These are phyloP conservation scores for Hydractinia echinata DNA, from an alignment of 30 jellyfish, hydroid and myxozoan species.

Conservation along the genomic window DNA sequence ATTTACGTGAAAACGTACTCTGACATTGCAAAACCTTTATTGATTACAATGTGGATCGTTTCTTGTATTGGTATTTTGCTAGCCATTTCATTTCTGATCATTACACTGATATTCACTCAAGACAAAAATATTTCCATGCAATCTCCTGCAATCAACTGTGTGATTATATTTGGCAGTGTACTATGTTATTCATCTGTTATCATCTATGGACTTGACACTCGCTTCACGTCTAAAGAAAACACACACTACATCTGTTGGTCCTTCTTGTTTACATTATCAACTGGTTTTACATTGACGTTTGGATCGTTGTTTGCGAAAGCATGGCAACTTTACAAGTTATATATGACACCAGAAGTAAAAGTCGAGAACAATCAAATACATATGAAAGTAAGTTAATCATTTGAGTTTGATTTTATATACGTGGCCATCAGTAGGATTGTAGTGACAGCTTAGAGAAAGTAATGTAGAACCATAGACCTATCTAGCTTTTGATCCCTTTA, in stretches of 20 bases:
- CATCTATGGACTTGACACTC: constrained; percentile 57
- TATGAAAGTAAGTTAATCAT: neutral
- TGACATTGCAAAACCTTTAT: constrained; percentile 6
- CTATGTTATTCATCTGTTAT: constrained; percentile 67
- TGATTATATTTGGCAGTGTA: constrained; percentile 62
- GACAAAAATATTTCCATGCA: constrained; percentile 37
- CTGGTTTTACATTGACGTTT: constrained; percentile 71
- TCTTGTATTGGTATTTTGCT: constrained; percentile 3
- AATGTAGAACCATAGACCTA: too few relatives aligned
- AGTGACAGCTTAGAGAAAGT: too few relatives aligned
- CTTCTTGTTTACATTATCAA: constrained; percentile 43
- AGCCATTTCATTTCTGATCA: neutral
- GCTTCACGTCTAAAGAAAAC: constrained; percentile 33
- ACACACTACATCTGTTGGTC: constrained; percentile 42
- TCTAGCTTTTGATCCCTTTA: too few relatives aligned
- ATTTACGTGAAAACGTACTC: neutral
- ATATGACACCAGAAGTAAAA: constrained; percentile 45
- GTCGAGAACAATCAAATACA: constrained; percentile 1
- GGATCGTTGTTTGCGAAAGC: constrained; percentile 78
- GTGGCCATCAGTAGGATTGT: too few relatives aligned
- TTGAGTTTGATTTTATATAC: too few relatives aligned
- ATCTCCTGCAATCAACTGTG: constrained; percentile 68
- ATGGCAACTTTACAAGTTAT: constrained; percentile 69
- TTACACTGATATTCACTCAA: neutral
- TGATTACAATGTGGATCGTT: constrained; percentile 15